Evolutionary conservation across 2,113 vertebrate genomes (phyloP).

Genomic region (Alouatta palliata): DNA sequence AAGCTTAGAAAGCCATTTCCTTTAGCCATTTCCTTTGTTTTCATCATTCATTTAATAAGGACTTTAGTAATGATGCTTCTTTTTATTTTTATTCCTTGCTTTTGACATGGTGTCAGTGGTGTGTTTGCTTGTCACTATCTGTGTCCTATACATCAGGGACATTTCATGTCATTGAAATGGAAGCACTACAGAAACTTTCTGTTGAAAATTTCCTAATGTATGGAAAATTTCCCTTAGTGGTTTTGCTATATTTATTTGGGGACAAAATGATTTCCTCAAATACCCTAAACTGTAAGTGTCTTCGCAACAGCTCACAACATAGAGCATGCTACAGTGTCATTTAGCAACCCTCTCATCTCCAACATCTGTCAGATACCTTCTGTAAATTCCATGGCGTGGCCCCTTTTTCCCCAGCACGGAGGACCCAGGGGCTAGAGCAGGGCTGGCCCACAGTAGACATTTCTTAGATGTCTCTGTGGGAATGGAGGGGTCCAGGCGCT

Average conservation of each 20-base stretch:
- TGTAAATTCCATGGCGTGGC: fast-evolving
- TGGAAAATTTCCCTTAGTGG: neutral
- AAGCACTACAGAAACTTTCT: conserved; percentile 42
- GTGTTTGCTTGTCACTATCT: conserved; percentile 53
- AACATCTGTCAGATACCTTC: too few species aligned
- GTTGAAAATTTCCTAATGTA: neutral
- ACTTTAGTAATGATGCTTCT: conserved; percentile 20
- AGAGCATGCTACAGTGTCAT: neutral
- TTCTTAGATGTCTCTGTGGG: neutral
- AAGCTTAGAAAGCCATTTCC: conserved; percentile 57
- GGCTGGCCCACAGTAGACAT: fast-evolving
- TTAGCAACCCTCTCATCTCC: neutral
- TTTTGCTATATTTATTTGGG: neutral
- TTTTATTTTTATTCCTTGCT: neutral
- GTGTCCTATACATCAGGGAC: neutral
- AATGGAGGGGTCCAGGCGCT: fast-evolving
- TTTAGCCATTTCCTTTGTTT: conserved; percentile 66
- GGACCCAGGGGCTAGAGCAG: too few species aligned
- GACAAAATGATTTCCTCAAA: neutral
- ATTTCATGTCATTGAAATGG: neutral
- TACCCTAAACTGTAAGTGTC: neutral
- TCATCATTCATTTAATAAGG: conserved; percentile 69
- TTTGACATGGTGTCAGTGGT: neutral
- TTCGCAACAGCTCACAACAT: neutral
- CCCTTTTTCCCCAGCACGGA: neutral